A percentile compares a stretch with the other conserved stretches of the same genome.
These are phyloP conservation scores for Phyllotis vaccarum DNA, from an alignment of 2,797 vertebrate species.

Conservation along the genomic window DNA sequence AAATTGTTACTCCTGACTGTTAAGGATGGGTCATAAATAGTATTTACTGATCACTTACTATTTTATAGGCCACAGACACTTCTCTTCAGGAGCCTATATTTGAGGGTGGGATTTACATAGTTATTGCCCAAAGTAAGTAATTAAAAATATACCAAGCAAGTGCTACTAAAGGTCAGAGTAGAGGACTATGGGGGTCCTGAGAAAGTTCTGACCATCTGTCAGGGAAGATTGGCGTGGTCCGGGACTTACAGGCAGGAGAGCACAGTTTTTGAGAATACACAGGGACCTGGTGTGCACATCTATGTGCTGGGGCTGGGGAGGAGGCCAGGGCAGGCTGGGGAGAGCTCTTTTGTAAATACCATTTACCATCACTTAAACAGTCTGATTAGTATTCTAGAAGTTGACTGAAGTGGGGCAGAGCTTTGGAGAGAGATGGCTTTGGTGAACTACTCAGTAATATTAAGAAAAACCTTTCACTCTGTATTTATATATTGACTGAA, in stretches of 20 bases:
- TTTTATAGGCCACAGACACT: neutral
- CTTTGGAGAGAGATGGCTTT: neutral
- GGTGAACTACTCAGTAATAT: neutral
- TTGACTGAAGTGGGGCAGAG: neutral
- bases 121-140: neutral
- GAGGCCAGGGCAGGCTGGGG: neutral
- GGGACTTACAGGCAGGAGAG: neutral
- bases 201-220: neutral
- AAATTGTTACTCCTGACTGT: constrained; percentile 28
- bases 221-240: neutral
- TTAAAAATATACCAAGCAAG: neutral
- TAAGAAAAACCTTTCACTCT: neutral
- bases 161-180: neutral
- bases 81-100: neutral
- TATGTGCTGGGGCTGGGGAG: neutral
- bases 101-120: neutral
- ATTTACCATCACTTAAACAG: neutral
- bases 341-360: neutral
- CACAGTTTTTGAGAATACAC: neutral
- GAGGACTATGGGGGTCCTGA: neutral
- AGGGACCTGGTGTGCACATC: neutral
- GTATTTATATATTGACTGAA: neutral
- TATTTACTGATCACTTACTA: neutral
- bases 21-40: neutral
- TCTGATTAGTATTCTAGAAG: neutral